Evolutionary conservation across 2,888 invertebrate genomes (phyloP), one percentile per base, ranked within the genome.

Genomic region (Sinotaia quadrata): DNA sequence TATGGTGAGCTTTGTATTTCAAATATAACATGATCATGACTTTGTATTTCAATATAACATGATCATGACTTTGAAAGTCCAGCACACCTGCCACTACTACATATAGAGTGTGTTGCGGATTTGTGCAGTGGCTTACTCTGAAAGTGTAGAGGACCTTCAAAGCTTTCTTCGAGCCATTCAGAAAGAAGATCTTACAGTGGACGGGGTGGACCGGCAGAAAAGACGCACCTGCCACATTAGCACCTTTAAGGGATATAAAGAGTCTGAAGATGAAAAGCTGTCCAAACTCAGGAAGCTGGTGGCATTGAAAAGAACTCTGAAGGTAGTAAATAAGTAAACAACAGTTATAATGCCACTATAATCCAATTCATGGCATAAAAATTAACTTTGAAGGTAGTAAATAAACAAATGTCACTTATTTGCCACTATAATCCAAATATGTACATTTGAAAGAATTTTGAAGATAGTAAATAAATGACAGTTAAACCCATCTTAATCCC

Each of bases 301-400:
- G 52, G 75, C 78, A 10, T 70, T 84, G 29, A 75, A 81, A 60
- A 74, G 84, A 75, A 82, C 82, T 24, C 69, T 84, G 29, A 80
- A 77, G 80, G 84, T 84, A 56, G 24, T 21, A 27, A 7, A 7
- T 7, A n/a, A 12, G 24, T 15, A 49, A 51, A 51, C 44, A 31
- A n/a, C n/a, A n/a, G n/a, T n/a, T n/a, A n/a, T n/a, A n/a, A n/a
- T n/a, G n/a, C n/a, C n/a, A n/a, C n/a, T n/a, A n/a, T n/a, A n/a
- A n/a, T n/a, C n/a, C n/a, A n/a, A n/a, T n/a, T n/a, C n/a, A n/a
- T 78, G 52, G 75, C 78, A 10, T 70, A 83, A 27, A 75, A 81
- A 60, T 73, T 83, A 75, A 82, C 82, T 24, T 68, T 84, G 29
- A 80, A 77, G 80, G 84, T 84, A 56, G 24, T 21, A 27, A 7